Conservation (phyloP, 1,140 invertebrate species). For the Acromyrmex echinatior region DNA sequence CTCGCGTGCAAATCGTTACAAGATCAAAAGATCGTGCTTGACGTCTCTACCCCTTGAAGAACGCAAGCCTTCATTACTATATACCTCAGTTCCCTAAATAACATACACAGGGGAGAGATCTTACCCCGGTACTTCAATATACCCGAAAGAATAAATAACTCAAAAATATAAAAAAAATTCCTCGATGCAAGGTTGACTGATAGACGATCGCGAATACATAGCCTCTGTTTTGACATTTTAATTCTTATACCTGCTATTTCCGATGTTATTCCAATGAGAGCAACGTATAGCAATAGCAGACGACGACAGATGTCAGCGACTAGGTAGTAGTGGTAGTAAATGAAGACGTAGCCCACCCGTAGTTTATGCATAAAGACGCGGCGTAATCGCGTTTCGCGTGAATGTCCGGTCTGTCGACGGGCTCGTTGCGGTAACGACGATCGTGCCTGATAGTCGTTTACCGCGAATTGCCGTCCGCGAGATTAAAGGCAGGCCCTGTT, state of each 20-base stretch:
- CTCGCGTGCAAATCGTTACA: conserved; percentile 45
- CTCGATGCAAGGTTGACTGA: not conserved
- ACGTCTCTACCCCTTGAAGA: conserved; percentile 6
- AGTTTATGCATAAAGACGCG: not conserved
- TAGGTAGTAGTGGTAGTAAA: not conserved
- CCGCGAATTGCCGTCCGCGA: conserved; percentile 22
- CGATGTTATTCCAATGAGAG: not conserved
- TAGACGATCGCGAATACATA: not conserved
- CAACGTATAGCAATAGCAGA: not conserved
- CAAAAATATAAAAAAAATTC: not conserved
- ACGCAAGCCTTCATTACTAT: not conserved
- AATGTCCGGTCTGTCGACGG: conserved; percentile 43
- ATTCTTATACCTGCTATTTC: not conserved
- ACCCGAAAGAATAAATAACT: conserved; percentile 1
- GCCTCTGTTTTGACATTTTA: not conserved
- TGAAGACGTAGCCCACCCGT: not conserved
- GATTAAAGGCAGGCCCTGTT: conserved; percentile 48
- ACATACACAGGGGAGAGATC: conserved; percentile 6
- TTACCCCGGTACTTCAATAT: not conserved
- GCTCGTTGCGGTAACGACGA: conserved; percentile 17
- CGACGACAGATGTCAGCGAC: not conserved
- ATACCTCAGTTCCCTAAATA: conserved; percentile 26
- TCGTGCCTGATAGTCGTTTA: conserved; percentile 8
- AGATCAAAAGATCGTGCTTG: conserved; percentile 52
- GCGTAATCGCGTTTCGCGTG: not conserved